Conservation (phyloP, 2,888 invertebrate genomes). For the Platypus cylindrus region DNA sequence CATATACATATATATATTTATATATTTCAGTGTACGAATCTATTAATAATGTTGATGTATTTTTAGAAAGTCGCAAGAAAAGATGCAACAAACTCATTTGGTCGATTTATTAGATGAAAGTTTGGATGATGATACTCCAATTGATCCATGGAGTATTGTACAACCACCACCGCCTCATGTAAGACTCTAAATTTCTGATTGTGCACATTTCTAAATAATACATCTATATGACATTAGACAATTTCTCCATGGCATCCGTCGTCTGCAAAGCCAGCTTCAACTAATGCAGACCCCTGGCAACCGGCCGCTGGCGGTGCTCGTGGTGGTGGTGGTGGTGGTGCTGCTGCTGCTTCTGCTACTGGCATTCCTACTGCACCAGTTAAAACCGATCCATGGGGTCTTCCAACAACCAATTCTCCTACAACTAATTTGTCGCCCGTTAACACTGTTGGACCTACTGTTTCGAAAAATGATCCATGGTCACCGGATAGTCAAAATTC, state of each 20-base stretch:
- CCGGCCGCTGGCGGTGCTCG: conserved; percentile 23
- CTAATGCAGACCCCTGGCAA: conserved; percentile 16
- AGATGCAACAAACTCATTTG: conserved; percentile 48
- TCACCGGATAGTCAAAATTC: conserved; percentile 36
- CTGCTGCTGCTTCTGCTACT: conserved; percentile 34
- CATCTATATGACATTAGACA: conserved; percentile 19
- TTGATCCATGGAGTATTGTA: conserved; percentile 67
- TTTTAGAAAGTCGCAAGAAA: conserved; percentile 25
- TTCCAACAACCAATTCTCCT: conserved; percentile 13
- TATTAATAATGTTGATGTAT: conserved; percentile 2
- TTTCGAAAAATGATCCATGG: conserved; percentile 39
- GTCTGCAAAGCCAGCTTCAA: conserved; percentile 21
- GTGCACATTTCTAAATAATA: no score
- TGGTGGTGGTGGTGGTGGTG: conserved; percentile 39
- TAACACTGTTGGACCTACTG: conserved; percentile 8
- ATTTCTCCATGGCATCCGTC: conserved; percentile 53
- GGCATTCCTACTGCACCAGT: conserved; percentile 11
- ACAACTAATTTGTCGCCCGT: conserved; percentile 28
- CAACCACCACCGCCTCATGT: conserved; percentile 47
- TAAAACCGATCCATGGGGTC: conserved; percentile 23
- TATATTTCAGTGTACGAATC: background rate
- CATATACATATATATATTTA: conserved; percentile 4
- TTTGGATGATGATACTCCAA: conserved; percentile 45
- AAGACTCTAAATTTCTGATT: no score
- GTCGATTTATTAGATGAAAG: conserved; percentile 75